Conservation (phyloP, 2,888 invertebrate species). For the Tenthredo mesomela region DNA sequence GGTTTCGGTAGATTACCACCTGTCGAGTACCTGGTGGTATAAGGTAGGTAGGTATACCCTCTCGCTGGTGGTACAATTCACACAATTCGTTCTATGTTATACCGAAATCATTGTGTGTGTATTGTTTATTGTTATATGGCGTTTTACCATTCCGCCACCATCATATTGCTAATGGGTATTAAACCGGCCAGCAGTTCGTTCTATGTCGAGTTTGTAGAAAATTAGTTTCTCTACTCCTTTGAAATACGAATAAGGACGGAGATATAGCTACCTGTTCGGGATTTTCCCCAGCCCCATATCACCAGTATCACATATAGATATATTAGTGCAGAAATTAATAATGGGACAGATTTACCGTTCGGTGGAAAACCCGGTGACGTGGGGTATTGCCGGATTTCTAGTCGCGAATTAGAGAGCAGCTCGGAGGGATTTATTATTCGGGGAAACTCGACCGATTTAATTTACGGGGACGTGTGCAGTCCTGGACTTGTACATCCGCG, state of each 20-base stretch:
- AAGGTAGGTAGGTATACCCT: not conserved
- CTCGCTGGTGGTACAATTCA: slow-evolving; percentile 1
- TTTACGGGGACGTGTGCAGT: too few species aligned
- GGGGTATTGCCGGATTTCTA: too few species aligned
- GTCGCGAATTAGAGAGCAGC: not conserved
- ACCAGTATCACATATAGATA: not conserved
- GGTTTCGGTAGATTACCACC: slow-evolving; percentile 50
- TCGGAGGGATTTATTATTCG: not conserved
- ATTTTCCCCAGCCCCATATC: not conserved
- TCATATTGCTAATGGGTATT: slow-evolving; percentile 1
- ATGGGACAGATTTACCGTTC: too few species aligned
- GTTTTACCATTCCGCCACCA: not conserved
- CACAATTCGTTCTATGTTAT: not conserved
- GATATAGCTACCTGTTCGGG: not conserved
- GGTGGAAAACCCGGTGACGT: not conserved
- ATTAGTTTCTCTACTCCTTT: not conserved
- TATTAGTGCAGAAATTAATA: not conserved
- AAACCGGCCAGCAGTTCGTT: not conserved
- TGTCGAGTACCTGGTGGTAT: slow-evolving; percentile 34
- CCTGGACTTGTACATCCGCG: too few species aligned
- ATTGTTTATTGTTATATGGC: not conserved
- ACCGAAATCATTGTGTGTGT: not conserved
- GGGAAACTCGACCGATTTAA: too few species aligned
- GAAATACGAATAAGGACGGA: not conserved
- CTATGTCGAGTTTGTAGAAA: not conserved